Percentiles rank a stretch among this genome's conserved stretches.
phyloP scores from a whole-genome alignment of 2,888 invertebrate species.

The Cantharis flavilabris region DNA sequence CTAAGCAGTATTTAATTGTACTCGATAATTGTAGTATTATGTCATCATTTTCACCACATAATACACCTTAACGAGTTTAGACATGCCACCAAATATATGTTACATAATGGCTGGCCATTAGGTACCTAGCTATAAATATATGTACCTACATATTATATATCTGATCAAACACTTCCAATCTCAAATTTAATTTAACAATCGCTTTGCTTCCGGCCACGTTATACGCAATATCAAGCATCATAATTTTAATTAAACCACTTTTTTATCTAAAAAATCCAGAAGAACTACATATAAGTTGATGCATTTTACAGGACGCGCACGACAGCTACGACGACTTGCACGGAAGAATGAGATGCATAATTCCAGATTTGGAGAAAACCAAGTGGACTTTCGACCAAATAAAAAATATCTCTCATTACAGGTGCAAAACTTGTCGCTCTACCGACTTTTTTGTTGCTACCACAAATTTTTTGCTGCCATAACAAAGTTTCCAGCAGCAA shows the following conservation, averaged over 20 bases:
- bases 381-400: background rate
- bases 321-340: background rate
- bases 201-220: background rate
- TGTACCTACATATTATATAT: background rate
- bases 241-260: too few species aligned
- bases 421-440: background rate
- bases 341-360: background rate
- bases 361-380: background rate
- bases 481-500: too few species aligned
- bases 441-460: too few species aligned
- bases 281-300: too few species aligned
- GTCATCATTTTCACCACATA: background rate
- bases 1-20: background rate
- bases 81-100: background rate
- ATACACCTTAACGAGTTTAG: background rate
- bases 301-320: background rate
- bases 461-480: too few species aligned
- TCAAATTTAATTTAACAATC: background rate
- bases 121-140: background rate
- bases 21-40: background rate
- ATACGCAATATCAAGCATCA: too few species aligned
- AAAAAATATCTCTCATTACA: background rate
- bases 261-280: too few species aligned
- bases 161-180: background rate
- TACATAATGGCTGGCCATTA: background rate